Percentiles rank a stretch among this genome's conserved stretches.
Evolutionary conservation across 2,113 vertebrate species (phyloP).

Genomic region (Elephas maximus): DNA sequence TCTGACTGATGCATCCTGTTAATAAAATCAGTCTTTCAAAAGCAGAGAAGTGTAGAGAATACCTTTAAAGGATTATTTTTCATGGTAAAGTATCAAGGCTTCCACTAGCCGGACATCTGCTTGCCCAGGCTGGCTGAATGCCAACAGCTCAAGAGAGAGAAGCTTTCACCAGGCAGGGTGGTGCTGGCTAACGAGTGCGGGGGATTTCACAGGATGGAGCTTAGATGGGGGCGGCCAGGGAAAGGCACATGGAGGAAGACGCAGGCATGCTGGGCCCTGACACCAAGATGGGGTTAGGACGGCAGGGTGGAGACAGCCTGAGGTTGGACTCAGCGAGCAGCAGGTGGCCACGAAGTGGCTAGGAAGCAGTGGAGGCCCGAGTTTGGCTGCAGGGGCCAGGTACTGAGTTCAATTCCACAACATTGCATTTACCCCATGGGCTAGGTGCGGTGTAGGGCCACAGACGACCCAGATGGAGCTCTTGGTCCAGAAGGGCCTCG

Average conservation of each 20-base stretch:
- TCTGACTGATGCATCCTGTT: not conserved
- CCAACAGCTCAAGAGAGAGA: accelerated
- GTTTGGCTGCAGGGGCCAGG: too few relatives aligned
- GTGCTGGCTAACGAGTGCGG: accelerated
- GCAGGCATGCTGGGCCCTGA: not conserved
- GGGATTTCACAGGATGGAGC: not conserved
- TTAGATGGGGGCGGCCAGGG: not conserved
- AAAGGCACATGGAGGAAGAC: too few relatives aligned
- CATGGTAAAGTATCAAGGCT: not conserved
- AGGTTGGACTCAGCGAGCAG: not conserved
- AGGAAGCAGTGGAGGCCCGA: not conserved
- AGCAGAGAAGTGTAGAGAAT: not conserved
- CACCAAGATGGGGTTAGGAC: accelerated
- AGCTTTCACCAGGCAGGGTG: too few relatives aligned
- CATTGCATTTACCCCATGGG: accelerated
- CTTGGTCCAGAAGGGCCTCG: not conserved
- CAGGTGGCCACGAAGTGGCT: accelerated
- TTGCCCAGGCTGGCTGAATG: not conserved
- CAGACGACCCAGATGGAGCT: accelerated
- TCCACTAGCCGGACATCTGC: accelerated
- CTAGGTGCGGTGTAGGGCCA: not conserved
- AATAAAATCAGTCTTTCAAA: not conserved
- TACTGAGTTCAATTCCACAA: not conserved
- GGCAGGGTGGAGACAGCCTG: not conserved
- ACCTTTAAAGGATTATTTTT: accelerated